These are phyloP conservation scores for Albula goreensis DNA, from an alignment of 2,113 vertebrate genomes.

Conservation along the genomic window DNA sequence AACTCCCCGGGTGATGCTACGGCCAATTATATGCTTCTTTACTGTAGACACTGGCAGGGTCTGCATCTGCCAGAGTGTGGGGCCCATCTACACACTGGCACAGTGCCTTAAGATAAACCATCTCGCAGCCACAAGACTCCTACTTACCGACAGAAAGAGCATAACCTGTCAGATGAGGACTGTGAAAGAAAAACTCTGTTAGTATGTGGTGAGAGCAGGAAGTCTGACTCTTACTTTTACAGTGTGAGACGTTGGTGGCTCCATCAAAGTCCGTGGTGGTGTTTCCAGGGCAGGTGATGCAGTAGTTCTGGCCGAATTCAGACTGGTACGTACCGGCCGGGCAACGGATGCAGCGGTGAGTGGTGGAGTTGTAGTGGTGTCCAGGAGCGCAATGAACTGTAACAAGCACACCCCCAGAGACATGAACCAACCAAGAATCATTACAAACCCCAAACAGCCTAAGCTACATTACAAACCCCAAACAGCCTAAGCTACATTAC, in stretches of 20 bases:
- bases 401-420: constrained; percentile 32
- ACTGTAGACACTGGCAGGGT: too few species aligned
- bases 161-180: too few species aligned
- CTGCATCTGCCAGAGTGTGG: too few species aligned
- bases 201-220: neutral
- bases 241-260: constrained; percentile 91
- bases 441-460: too few species aligned
- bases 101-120: too few species aligned
- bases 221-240: constrained; percentile 83
- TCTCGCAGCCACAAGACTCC: neutral
- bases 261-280: constrained; percentile 96
- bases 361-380: constrained; percentile 94
- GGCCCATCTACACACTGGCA: too few species aligned
- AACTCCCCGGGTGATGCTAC: too few species aligned
- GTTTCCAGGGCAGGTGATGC: constrained; percentile 91
- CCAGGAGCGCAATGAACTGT: constrained; percentile 93
- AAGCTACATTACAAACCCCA: too few species aligned
- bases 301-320: constrained; percentile 94
- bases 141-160: neutral
- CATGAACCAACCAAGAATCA: neutral
- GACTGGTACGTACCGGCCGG: constrained; percentile 90
- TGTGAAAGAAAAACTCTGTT: neutral
- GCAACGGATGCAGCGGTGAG: constrained; percentile 94
- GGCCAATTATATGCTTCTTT: too few species aligned
- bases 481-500: too few species aligned